Base-by-base conservation (phyloP, 2,888 invertebrate species). In the Lapara coniferarum region DNA sequence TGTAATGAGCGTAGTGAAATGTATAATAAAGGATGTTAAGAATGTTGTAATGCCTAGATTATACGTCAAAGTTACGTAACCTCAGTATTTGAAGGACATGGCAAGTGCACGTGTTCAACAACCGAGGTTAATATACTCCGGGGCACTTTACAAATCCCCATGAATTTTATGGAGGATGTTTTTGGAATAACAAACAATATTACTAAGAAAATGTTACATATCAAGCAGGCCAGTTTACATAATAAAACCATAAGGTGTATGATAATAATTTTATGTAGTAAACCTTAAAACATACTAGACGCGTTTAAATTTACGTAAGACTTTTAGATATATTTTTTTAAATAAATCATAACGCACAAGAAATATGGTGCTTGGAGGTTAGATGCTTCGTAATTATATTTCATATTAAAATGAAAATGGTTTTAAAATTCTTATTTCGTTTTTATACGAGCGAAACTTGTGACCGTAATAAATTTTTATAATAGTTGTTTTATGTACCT, bases 81-180 rank as follows among this genome's bases (percentile, higher is more conserved):
- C 70, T 69, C 71, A 71, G 53, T 71, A 73, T 74, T 69, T 70
- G 72, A 77, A 79, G 81, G 82, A 81, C 84, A 79, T 73, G 75
- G 73, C 83, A 81, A 84, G 84, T 86, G 82, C 84, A 80, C 78
- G 80, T 81, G 66, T 66, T 69, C 66, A 66, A 66, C 69, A 51
- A 16, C 51, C 55, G 66, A 56, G 69, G 69, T 69, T 69, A 69
- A 58, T 69, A 69, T 37, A 69, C 69, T 37, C 58, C 66, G 69
- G 71, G 55, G 69, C 63, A 72, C 74, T 69, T 70, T 70, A 73
- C 71, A 75, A 70, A 75, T 71, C 53, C 70, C 76, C 74, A 76
- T 78, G 78, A 77, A 81, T 82, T 82, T 77, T 76, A 77, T 74
- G 74, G 77, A 74, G 75, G 74, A 76, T 78, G 77, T 78, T 79